phyloP scores from a whole-genome alignment of 2,113 vertebrate genomes.

The Enhydra lutris region DNA sequence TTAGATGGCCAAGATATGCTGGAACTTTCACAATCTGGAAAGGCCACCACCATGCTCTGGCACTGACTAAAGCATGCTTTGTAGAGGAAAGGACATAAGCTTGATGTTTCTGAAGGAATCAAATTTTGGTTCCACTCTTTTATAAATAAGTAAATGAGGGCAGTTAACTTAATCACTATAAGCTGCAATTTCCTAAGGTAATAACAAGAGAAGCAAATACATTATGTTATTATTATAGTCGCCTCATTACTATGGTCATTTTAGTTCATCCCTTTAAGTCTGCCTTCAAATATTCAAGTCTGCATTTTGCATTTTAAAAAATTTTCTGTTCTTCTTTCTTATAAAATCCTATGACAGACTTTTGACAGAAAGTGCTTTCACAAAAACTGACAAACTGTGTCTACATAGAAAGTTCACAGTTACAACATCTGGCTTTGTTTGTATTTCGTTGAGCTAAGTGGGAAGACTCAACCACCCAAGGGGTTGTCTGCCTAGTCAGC shows the following conservation, averaged over 20 bases:
- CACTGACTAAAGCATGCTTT: not conserved
- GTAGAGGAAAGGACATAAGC: not conserved
- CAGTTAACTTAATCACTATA: not conserved
- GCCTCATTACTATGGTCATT: not conserved
- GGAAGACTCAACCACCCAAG: not conserved
- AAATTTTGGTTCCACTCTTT: not conserved
- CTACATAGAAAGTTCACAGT: not conserved
- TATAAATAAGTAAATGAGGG: not conserved
- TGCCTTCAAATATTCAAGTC: not conserved
- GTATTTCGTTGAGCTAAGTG: not conserved
- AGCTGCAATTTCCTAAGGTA: not conserved
- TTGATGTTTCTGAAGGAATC: not conserved
- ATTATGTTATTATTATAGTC: not conserved
- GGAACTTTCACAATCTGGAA: too few relatives aligned
- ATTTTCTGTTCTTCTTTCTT: not conserved
- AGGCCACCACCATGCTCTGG: not conserved
- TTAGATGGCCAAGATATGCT: not conserved
- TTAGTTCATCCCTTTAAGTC: not conserved
- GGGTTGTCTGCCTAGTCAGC: not conserved
- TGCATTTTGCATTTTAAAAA: not conserved
- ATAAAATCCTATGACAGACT: not conserved
- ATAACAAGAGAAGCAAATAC: not conserved
- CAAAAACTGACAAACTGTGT: not conserved
- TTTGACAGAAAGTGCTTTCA: conserved; percentile 38
- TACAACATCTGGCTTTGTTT: conserved; percentile 44